Percentiles rank a stretch among this genome's conserved stretches.
Conservation (phyloP, 2,888 invertebrate genomes). For the Nemoura dubitans region DNA sequence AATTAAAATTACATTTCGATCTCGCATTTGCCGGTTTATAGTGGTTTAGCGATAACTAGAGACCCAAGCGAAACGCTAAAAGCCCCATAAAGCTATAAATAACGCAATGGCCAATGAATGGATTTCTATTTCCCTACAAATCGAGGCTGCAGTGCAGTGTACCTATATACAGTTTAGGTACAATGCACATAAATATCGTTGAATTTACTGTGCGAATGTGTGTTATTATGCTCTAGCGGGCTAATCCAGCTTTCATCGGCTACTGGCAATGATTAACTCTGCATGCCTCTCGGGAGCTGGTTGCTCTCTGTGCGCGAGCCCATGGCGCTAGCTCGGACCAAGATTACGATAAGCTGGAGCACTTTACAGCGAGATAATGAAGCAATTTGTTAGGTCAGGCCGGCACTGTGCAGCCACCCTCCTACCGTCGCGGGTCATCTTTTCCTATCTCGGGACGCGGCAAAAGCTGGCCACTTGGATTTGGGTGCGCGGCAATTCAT, state of each 20-base stretch:
- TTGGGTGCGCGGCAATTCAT: neutral
- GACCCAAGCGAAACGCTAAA: neutral
- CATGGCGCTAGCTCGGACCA: neutral
- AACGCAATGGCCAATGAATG: neutral
- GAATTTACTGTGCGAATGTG: neutral
- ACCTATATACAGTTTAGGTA: no score
- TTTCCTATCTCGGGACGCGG: neutral
- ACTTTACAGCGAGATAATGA: neutral
- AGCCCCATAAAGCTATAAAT: neutral
- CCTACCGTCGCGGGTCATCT: neutral
- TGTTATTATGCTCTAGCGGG: neutral
- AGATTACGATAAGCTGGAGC: neutral
- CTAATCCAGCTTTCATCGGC: conserved; percentile 12
- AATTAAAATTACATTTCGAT: no score
- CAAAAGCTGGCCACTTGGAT: neutral
- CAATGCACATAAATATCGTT: neutral
- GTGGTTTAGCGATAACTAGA: neutral
- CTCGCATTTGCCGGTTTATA: neutral
- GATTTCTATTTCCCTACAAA: neutral
- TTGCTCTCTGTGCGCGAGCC: neutral
- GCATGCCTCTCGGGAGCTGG: neutral
- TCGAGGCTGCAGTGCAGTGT: no score
- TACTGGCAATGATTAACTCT: neutral
- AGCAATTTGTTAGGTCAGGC: neutral
- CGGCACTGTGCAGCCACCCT: no score